Percentiles rank a stretch among this genome's conserved stretches.
phyloP scores from a whole-genome alignment of 2,888 invertebrate genomes.

The Diplolepis rosae region DNA sequence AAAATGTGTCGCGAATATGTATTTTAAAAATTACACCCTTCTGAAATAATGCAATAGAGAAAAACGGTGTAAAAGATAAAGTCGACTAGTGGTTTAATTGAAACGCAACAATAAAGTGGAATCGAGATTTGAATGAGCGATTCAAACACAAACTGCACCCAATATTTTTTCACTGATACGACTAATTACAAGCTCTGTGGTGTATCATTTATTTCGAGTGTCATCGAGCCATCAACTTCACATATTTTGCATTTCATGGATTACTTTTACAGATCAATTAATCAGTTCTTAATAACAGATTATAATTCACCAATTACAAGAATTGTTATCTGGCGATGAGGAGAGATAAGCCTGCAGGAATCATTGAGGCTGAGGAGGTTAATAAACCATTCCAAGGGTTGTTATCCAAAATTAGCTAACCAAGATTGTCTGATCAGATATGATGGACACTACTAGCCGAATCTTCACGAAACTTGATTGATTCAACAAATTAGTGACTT shows the following conservation, averaged over 20 bases:
- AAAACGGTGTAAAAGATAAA: not conserved
- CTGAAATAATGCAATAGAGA: not conserved
- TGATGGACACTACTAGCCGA: no score
- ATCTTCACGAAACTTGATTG: no score
- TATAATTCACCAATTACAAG: not conserved
- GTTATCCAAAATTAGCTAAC: conserved; percentile 2
- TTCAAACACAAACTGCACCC: not conserved
- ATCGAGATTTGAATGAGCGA: not conserved
- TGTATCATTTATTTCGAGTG: no score
- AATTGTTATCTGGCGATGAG: not conserved
- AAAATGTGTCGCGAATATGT: no score
- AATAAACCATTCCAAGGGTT: not conserved
- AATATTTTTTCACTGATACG: not conserved
- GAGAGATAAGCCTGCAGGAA: not conserved
- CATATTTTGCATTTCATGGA: not conserved
- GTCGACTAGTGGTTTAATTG: not conserved
- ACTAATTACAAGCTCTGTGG: conserved; percentile 3
- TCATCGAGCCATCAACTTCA: not conserved
- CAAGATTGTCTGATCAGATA: not conserved
- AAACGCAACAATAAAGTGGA: not conserved
- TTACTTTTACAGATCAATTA: not conserved
- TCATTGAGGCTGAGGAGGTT: not conserved
- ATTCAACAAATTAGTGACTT: no score
- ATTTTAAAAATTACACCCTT: no score
- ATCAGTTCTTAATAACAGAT: not conserved